phyloP scores from a whole-genome alignment of 1,140 invertebrate genomes.

The Trachymyrmex septentrionalis region DNA sequence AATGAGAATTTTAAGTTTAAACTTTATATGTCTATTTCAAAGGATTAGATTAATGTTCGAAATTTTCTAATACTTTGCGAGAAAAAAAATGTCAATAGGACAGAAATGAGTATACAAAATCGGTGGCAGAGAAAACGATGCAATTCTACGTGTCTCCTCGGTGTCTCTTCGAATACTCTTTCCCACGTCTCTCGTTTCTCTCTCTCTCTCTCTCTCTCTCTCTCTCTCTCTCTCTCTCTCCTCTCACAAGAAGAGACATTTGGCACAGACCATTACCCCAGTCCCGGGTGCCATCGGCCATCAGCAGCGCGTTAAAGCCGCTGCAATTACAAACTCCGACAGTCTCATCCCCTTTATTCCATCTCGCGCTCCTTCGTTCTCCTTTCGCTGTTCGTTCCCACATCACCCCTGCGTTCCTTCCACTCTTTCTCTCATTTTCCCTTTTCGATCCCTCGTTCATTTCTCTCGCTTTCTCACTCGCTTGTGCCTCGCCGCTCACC shows the following conservation, averaged over 20 bases:
- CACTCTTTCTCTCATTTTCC: slow-evolving; percentile 66
- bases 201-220: slow-evolving; percentile 68
- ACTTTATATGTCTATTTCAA: neutral
- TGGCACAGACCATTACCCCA: slow-evolving; percentile 82
- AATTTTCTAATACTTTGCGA: neutral
- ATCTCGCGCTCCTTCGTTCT: slow-evolving; percentile 43
- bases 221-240: slow-evolving; percentile 64
- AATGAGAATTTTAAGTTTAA: neutral
- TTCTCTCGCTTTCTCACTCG: slow-evolving; percentile 48
- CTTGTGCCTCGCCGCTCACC: slow-evolving; percentile 47
- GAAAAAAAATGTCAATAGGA: slow-evolving; percentile 53
- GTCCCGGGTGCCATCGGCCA: slow-evolving; percentile 82
- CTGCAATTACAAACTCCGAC: slow-evolving; percentile 85
- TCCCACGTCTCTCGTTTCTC: slow-evolving; percentile 66
- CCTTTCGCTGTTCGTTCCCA: slow-evolving; percentile 15
- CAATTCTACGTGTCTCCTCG: slow-evolving; percentile 59
- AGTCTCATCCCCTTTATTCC: slow-evolving; percentile 79
- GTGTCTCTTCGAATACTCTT: slow-evolving; percentile 73
- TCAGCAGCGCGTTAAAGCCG: slow-evolving; percentile 84
- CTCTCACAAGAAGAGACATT: slow-evolving; percentile 78
- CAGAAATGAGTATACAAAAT: slow-evolving; percentile 60
- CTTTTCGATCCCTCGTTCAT: slow-evolving; percentile 47
- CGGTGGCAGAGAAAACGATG: slow-evolving; percentile 55
- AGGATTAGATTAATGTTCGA: neutral
- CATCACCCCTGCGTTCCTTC: slow-evolving; percentile 62